Percentiles rank a stretch among this genome's conserved stretches.
phyloP scores from a whole-genome alignment of 1,140 invertebrate genomes.

The Papilio aristodemus region DNA sequence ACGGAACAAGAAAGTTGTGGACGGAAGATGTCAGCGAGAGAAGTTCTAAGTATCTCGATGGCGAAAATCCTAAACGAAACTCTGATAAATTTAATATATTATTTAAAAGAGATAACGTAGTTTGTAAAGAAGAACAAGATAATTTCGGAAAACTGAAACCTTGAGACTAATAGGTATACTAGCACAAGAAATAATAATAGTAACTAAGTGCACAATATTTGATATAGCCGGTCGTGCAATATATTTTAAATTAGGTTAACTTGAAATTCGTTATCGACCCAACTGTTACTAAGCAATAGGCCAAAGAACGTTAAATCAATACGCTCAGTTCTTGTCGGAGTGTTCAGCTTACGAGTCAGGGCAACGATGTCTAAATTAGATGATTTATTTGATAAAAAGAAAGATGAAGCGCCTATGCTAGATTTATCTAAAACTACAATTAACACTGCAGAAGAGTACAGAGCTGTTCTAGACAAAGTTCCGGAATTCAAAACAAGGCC shows the following conservation, averaged over 20 bases:
- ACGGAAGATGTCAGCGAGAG: slow-evolving; percentile 62
- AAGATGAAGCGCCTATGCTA: slow-evolving; percentile 89
- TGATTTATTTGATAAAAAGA: slow-evolving; percentile 91
- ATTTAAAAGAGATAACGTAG: slow-evolving; percentile 62
- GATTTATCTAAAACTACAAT: slow-evolving; percentile 91
- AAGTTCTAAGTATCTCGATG: slow-evolving; percentile 58
- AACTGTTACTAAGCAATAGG: slow-evolving; percentile 35
- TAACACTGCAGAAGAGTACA: slow-evolving; percentile 90
- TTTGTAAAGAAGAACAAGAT: slow-evolving; percentile 57
- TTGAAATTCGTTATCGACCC: slow-evolving; percentile 35
- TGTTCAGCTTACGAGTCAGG: slow-evolving; percentile 25
- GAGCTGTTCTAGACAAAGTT: slow-evolving; percentile 89
- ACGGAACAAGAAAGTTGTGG: slow-evolving; percentile 77
- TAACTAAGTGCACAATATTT: slow-evolving; percentile 31
- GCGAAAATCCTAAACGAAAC: slow-evolving; percentile 67
- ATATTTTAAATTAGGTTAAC: slow-evolving; percentile 58
- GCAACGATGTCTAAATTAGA: slow-evolving; percentile 85
- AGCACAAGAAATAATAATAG: slow-evolving; percentile 41
- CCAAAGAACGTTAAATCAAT: slow-evolving; percentile 36
- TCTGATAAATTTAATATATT: slow-evolving; percentile 61
- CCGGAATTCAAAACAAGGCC: slow-evolving; percentile 94
- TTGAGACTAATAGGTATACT: slow-evolving; percentile 38
- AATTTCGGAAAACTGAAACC: slow-evolving; percentile 49
- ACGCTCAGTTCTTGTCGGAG: slow-evolving; percentile 29
- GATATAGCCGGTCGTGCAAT: slow-evolving; percentile 43